phyloP scores from a whole-genome alignment of 1,140 invertebrate species.

The Eciton burchellii region DNA sequence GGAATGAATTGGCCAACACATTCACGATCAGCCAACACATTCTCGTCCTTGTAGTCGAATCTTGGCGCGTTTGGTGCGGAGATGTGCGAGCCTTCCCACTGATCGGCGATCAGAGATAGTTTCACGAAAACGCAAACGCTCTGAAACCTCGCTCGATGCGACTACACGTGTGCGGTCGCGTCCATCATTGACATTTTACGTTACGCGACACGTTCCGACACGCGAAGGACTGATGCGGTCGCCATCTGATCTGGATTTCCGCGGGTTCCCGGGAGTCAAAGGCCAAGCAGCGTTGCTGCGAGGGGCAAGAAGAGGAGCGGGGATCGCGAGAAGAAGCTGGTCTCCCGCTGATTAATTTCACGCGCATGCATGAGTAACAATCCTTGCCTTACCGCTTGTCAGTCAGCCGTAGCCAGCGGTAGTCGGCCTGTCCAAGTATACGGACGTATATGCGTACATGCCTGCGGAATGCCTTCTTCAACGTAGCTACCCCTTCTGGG shows the following conservation, averaged over 20 bases:
- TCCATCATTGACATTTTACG: constrained; percentile 6
- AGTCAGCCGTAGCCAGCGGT: not conserved
- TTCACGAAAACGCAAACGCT: too few species aligned
- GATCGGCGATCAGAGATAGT: too few species aligned
- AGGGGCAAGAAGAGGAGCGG: not conserved
- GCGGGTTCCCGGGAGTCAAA: not conserved
- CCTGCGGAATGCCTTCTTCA: too few species aligned
- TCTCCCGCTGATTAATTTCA: not conserved
- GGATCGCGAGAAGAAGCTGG: not conserved
- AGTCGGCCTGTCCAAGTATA: not conserved
- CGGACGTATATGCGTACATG: not conserved
- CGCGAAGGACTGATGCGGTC: not conserved
- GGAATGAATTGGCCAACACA: not conserved
- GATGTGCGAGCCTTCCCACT: too few species aligned
- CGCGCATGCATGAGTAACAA: constrained; percentile 13
- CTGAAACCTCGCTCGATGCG: not conserved
- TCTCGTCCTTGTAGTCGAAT: too few species aligned
- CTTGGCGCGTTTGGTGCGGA: too few species aligned
- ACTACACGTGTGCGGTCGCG: not conserved
- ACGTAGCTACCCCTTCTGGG: not conserved
- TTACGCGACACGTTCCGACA: not conserved
- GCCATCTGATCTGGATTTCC: constrained; percentile 3
- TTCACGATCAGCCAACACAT: too few species aligned
- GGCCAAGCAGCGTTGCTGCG: constrained; percentile 1
- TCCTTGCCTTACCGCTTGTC: constrained; percentile 1